These are phyloP conservation scores for Cuculus canorus DNA, from an alignment of 2,797 vertebrate species.

Conservation along the genomic window DNA sequence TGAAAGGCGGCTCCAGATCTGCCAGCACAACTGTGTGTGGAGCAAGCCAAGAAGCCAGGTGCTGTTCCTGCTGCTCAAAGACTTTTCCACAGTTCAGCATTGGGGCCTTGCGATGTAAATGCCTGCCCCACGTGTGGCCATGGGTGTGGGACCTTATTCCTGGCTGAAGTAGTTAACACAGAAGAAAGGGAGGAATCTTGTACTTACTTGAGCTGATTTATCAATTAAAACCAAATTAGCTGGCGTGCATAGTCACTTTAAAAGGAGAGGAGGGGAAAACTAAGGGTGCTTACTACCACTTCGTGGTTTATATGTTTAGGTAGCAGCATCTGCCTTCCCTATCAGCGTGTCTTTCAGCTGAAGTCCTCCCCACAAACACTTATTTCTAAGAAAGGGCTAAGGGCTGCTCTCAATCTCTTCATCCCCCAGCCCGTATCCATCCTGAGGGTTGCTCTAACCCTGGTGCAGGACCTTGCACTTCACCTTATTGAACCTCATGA, in stretches of 20 bases:
- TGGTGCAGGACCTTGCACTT: too few relatives aligned
- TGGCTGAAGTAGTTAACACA: background rate
- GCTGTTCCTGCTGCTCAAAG: constrained; percentile 37
- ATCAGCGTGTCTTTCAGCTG: background rate
- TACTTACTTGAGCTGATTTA: background rate
- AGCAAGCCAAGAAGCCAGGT: constrained; percentile 56
- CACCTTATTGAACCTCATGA: too few relatives aligned
- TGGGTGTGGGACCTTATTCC: background rate
- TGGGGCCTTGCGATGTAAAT: constrained; percentile 32
- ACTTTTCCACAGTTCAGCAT: constrained; percentile 12
- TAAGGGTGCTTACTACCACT: background rate
- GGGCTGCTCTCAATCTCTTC: too few relatives aligned
- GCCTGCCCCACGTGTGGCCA: constrained; percentile 45
- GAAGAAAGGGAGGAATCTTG: background rate
- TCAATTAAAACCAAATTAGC: background rate
- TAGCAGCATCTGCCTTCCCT: background rate
- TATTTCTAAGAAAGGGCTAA: background rate
- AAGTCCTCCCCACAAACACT: background rate
- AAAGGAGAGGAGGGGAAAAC: background rate
- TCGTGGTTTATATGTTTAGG: background rate
- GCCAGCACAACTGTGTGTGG: constrained; percentile 26
- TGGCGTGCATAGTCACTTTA: background rate
- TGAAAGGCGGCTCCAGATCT: constrained; percentile 59
- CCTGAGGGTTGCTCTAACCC: too few relatives aligned
- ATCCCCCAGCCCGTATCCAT: too few relatives aligned